Percentiles rank a stretch among this genome's conserved stretches.
Conservation (phyloP, 1,140 invertebrate species). For the Ditylenchus dipsaci region DNA sequence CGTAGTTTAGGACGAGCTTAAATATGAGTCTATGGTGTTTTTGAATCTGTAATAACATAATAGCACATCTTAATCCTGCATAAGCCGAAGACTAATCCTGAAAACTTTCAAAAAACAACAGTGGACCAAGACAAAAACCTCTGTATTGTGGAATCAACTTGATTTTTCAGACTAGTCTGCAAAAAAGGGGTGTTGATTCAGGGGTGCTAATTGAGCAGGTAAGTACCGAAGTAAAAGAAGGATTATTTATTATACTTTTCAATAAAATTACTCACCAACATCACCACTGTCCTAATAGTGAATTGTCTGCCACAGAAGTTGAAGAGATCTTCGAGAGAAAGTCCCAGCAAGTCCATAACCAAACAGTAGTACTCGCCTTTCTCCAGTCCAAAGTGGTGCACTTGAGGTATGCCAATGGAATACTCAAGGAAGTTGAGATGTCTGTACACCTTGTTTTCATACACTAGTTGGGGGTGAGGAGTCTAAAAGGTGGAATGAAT, state of each 20-base stretch:
- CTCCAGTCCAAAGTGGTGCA: conserved; percentile 83
- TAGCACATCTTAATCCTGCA: too few relatives aligned
- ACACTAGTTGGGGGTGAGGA: conserved; percentile 83
- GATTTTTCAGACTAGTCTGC: too few relatives aligned
- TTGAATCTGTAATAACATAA: too few relatives aligned
- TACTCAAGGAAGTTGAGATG: conserved; percentile 74
- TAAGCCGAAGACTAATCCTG: too few relatives aligned
- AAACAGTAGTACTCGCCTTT: conserved; percentile 90
- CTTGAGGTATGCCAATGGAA: conserved; percentile 86
- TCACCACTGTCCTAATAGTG: conserved; percentile 68
- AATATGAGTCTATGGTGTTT: too few relatives aligned
- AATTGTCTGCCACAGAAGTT: conserved; percentile 62
- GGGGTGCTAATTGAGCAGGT: too few relatives aligned
- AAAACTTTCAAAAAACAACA: too few relatives aligned
- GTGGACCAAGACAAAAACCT: too few relatives aligned
- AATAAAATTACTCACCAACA: conserved; percentile 89
- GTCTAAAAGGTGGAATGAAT: conserved; percentile 63
- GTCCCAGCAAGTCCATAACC: conserved; percentile 90
- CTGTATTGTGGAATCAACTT: too few relatives aligned
- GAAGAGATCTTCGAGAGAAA: conserved; percentile 90
- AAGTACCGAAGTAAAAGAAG: too few relatives aligned
- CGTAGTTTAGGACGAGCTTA: too few relatives aligned
- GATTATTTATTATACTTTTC: conserved; percentile 19
- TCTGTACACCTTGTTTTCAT: conserved; percentile 72
- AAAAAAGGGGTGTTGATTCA: too few relatives aligned